Base-by-base conservation (phyloP, 2,113 vertebrate species). In the Pyxicephalus adspersus region DNA sequence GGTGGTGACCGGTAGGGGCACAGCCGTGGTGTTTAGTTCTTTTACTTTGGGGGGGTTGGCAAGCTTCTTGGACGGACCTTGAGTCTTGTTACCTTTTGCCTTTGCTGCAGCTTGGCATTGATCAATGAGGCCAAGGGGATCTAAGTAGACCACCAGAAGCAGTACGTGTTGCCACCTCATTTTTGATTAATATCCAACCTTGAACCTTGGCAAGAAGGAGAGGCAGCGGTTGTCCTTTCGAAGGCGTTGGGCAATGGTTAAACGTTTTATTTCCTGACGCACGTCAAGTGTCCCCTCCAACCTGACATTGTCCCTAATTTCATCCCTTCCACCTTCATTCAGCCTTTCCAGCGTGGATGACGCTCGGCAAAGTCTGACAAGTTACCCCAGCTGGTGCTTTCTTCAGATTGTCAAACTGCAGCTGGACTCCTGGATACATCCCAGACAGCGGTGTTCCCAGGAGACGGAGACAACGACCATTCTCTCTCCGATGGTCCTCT, bases 141-240 rank as follows among this genome's bases (percentile, higher is more conserved):
- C 91, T 89, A 94, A 83, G 85, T 90, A 94, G 57, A 94, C 88
- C 0, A 94, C 85, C 76, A 95, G 88, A 80, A 95, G 63, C 81
- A 95, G 70, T 73, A 95, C 85, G 87, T 91, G 91, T 83, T 86
- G 84, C 86, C 89, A 92, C 89, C 90, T 91, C 94, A 95, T 94
- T 90, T 86, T 83, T 68, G 73, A 81, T 60, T 31, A 9, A 20
- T 72, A 26, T 50, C 67, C 52, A 74, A 29, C 55, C 31, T 67
- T 75, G 26, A 64, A 66, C 76, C 51, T 77, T 57, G 26, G 55
- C 22, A 45, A 68, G 38, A 68, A 76, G 58, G 57, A 17, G 57
- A 34, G 34, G 64, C 64, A 60, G 22, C 45, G 19, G 13, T 54
- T 34, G 3, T 45, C 25, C 51, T 50, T 68, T 3, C 17, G 52